These are phyloP conservation scores for Chelonus insularis DNA, from an alignment of 1,140 invertebrate genomes.

Conservation along the genomic window DNA sequence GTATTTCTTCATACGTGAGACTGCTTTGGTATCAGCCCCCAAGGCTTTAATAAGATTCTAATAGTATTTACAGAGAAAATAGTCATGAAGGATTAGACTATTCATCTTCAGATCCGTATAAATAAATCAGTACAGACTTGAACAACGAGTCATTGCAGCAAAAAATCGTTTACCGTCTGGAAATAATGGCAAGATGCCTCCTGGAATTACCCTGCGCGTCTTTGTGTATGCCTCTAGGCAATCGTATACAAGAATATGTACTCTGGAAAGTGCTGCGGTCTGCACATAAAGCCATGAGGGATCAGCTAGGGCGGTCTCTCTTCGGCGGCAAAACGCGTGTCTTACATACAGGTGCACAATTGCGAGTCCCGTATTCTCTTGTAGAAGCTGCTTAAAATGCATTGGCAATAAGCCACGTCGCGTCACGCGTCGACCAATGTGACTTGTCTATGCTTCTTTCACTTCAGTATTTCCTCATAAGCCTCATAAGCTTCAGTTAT, in stretches of 20 bases:
- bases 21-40: too few species aligned
- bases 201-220: constrained; percentile 28
- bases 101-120: background rate
- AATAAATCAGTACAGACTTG: constrained; percentile 10
- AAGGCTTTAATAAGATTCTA: too few species aligned
- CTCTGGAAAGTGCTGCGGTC: background rate
- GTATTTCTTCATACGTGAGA: too few species aligned
- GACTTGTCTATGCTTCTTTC: constrained; percentile 35
- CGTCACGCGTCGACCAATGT: constrained; percentile 41
- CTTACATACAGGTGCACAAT: constrained; percentile 24
- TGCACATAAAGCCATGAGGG: background rate
- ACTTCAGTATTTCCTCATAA: background rate
- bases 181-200: constrained; percentile 20
- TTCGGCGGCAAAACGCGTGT: constrained; percentile 17
- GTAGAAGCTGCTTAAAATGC: constrained; percentile 54
- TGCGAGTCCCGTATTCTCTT: constrained; percentile 37
- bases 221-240: constrained; percentile 11
- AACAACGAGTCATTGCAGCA: constrained; percentile 4
- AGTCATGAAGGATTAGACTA: background rate
- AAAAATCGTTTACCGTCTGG: constrained; percentile 18
- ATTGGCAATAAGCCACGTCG: constrained; percentile 57
- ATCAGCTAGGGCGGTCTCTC: background rate
- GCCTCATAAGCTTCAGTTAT: too few species aligned
- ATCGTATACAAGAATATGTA: constrained; percentile 1
- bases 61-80: background rate